Base-by-base conservation (phyloP, 2,797 vertebrate species). In the Fratercula arctica region DNA sequence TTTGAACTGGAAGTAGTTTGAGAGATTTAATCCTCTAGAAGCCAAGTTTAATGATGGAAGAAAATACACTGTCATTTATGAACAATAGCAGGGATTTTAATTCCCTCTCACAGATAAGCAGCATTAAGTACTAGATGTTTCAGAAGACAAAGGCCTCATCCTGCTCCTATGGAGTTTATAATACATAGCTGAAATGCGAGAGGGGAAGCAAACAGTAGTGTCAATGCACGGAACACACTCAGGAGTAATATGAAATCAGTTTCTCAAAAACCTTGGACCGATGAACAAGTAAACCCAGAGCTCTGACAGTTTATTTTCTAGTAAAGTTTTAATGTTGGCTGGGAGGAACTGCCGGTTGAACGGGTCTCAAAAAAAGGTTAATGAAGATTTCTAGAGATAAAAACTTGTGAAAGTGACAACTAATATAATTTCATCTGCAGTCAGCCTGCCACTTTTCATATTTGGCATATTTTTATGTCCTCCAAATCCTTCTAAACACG, bases 21-120 rank as follows among this genome's bases (percentile, higher is more conserved):
- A 37, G 18, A 73, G 43, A 41, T 43, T 64, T 74, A 87, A 95
- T 82, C 64, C 60, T 74, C 77, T 21, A 13, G 33, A 54, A 87
- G 29, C 33, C 35, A 87, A 74, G n/a, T 76, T 79, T 66, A 84
- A 94, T 13, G 23, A 83, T 2, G 19, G 39, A 90, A 78, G 69
- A 78, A 93, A 84, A 93, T 23, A 77, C n/a, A 53, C 13, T 29
- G 57, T 43, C 50, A 75, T 84, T 91, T 84, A 50, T 46, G 81
- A 87, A 95, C 76, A 95, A 76, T 33, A 85, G 67, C 45, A 76
- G 51, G 66, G 80, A 85, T 77, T 90, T 89, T 28, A 85, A 77
- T 80, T 87, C 84, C 61, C 84, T 89, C 63, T 87, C 56, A 29
- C 51, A 70, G 70, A 95, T 39, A 78, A 89, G 73, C 48, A 90